Base-by-base conservation (phyloP, 2,888 invertebrate species). In the Napeogenes inachia region DNA sequence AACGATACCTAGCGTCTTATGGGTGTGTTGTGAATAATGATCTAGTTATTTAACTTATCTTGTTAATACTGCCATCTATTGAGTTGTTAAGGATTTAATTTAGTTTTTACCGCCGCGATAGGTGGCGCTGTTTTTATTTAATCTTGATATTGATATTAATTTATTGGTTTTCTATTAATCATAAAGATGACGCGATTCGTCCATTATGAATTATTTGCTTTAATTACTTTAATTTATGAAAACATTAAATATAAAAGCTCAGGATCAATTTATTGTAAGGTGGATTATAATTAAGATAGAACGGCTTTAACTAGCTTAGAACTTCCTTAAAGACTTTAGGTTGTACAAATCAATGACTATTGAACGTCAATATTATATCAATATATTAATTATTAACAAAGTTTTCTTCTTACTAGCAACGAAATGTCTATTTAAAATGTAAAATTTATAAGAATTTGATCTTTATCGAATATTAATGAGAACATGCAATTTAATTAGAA, bases 231-330 rank as follows among this genome's bases (percentile, higher is more conserved):
- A 8, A 32, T 45, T 54, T 59, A 42, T 54, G n/a, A 47, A 4
- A 50, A 30, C 45, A 59, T 59, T 53, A 47, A 55, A 50, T 54
- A 60, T 59, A 45, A 58, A 46, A 61, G 54, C 63, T 68, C 66
- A 63, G 68, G 69, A 69, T 61, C 69, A 68, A 69, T 66, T 64
- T 61, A 64, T 56, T 62, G 65, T 67, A 74, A 71, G 71, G 70
- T 77, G 80, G 75, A 71, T 68, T 68, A 68, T 64, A 70, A 70
- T 67, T 86, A 86, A 85, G 79, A 87, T 88, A 87, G 88, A 81
- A 84, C 65, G 83, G 89, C 89, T 89, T 89, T 89, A 89, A 89
- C 71, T 89, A 89, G 88, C 80, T 88, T 89, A 89, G 88, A 78
- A 75, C 84, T 83, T 85, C 76, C 82, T 75, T 83, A 75, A 88